A percentile compares a stretch with the other conserved stretches of the same genome.
Evolutionary conservation across 2,888 invertebrate genomes (phyloP).

Genomic region (Marronus borbonicus): DNA sequence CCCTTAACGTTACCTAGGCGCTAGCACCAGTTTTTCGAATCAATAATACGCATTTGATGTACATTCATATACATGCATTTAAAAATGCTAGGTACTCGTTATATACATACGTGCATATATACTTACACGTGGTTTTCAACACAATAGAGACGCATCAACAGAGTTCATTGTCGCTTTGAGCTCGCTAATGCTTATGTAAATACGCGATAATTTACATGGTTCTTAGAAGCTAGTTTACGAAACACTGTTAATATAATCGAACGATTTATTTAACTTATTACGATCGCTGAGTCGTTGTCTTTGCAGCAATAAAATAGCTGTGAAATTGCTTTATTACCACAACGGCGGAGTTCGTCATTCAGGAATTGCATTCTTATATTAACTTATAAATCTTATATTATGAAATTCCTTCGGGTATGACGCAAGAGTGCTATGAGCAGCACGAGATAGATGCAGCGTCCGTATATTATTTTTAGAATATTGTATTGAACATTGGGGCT

Average conservation of each 20-base stretch:
- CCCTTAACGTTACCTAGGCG: constrained; percentile 24
- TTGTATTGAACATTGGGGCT: background rate
- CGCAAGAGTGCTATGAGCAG: constrained; percentile 14
- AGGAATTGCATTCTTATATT: background rate
- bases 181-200: background rate
- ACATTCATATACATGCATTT: background rate
- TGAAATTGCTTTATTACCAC: background rate
- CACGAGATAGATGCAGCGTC: constrained; percentile 1
- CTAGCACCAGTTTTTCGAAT: constrained; percentile 32
- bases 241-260: constrained; percentile 17
- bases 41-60: constrained; percentile 8
- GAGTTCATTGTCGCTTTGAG: constrained; percentile 26
- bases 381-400: constrained; percentile 13
- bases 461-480: constrained; percentile 22
- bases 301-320: background rate
- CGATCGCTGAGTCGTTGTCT: too few species aligned
- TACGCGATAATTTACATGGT: constrained; percentile 13
- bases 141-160: constrained; percentile 1
- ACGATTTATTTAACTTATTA: background rate
- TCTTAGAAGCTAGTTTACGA: constrained; percentile 25
- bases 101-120: background rate
- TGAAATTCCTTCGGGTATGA: constrained; percentile 16
- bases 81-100: constrained; percentile 3
- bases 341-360: background rate
- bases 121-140: background rate